phyloP scores from a whole-genome alignment of 2,797 vertebrate species.

The Ataeniobius toweri region DNA sequence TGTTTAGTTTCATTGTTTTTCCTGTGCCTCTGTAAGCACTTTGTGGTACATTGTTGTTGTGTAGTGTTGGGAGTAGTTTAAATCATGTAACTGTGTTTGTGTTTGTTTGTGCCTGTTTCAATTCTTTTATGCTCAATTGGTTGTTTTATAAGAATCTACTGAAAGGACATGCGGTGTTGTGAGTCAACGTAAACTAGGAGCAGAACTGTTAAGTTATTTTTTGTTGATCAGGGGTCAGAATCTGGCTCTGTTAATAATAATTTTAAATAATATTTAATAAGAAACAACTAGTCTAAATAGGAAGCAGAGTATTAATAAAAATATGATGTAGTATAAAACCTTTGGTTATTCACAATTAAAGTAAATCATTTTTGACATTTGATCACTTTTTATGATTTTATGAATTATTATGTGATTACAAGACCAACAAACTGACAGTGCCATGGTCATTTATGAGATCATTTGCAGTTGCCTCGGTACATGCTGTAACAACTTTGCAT shows the following conservation, averaged over 20 bases:
- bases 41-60: neutral
- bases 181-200: too few species aligned
- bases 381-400: neutral
- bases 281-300: neutral
- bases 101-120: neutral
- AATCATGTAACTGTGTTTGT: neutral
- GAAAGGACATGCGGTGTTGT: too few species aligned
- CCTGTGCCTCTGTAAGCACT: too few species aligned
- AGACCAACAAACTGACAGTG: neutral
- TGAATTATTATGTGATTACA: neutral
- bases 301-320: neutral
- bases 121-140: too few species aligned
- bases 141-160: too few species aligned
- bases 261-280: neutral
- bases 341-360: neutral
- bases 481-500: neutral
- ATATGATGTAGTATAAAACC: neutral
- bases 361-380: neutral
- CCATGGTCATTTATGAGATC: neutral
- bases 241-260: neutral
- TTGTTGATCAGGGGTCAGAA: neutral
- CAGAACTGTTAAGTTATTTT: too few species aligned
- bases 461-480: neutral
- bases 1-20: neutral
- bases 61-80: neutral